A percentile compares a stretch with the other conserved stretches of the same genome.
Evolutionary conservation across 2,113 vertebrate species (phyloP).

Genomic region (Strix uralensis): DNA sequence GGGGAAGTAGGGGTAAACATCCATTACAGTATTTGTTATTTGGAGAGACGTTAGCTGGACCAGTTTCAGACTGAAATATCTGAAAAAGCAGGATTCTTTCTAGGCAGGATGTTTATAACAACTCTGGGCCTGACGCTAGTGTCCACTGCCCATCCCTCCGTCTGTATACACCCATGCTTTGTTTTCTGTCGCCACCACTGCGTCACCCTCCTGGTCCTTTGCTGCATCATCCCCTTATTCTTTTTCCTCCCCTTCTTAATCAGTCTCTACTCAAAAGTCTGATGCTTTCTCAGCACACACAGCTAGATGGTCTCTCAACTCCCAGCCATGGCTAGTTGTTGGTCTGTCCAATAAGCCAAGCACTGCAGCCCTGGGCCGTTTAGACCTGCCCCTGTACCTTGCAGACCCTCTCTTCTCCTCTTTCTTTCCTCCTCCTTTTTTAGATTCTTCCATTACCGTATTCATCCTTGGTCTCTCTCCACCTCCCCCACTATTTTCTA

Average conservation of each 20-base stretch:
- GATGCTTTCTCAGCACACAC: rapidly evolving
- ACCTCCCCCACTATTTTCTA: neutral
- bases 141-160: neutral
- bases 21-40: neutral
- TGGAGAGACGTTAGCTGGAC: neutral
- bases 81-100: neutral
- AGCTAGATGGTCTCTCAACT: rapidly evolving
- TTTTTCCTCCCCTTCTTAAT: neutral
- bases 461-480: neutral
- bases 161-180: neutral
- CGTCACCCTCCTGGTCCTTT: neutral
- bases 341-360: rapidly evolving
- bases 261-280: neutral
- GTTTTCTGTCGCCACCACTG: neutral
- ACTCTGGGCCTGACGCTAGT: neutral
- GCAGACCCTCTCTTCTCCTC: neutral
- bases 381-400: neutral
- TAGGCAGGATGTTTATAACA: slow-evolving; percentile 30
- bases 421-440: neutral
- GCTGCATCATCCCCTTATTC: neutral
- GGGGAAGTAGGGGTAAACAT: neutral
- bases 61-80: neutral
- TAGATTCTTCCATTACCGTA: neutral
- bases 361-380: neutral
- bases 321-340: neutral